These are phyloP conservation scores for Apodemia mormo DNA, from an alignment of 2,888 invertebrate genomes.

Conservation along the genomic window DNA sequence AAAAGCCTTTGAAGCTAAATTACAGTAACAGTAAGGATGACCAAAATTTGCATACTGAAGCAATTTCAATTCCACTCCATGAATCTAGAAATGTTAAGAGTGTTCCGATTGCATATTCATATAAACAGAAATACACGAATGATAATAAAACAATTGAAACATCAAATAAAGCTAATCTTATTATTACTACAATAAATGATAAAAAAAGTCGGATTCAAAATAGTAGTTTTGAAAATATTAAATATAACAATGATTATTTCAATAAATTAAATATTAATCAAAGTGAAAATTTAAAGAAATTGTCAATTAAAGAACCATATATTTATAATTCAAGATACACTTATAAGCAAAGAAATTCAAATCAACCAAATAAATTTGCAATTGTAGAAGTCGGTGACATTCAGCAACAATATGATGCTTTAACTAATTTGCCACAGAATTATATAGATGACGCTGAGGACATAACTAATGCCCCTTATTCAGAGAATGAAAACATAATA, in stretches of 20 bases:
- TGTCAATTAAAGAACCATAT: neutral
- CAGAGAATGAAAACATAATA: neutral
- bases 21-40: neutral
- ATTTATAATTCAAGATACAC: neutral
- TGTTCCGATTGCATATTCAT: neutral
- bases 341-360: conserved; percentile 12
- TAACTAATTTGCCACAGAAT: neutral
- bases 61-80: neutral
- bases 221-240: neutral
- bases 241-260: neutral
- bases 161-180: neutral
- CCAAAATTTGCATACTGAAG: neutral
- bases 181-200: neutral
- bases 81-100: neutral
- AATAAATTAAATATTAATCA: neutral
- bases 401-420: neutral
- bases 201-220: neutral
- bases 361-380: conserved; percentile 11
- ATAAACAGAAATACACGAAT: conserved; percentile 3
- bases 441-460: neutral
- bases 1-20: neutral
- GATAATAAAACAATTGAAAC: conserved; percentile 6
- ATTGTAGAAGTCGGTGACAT: neutral
- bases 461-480: neutral
- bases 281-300: neutral